Evolutionary conservation across 2,888 invertebrate species (phyloP), one percentile per base, ranked within the genome.

Genomic region (Boloria selene): DNA sequence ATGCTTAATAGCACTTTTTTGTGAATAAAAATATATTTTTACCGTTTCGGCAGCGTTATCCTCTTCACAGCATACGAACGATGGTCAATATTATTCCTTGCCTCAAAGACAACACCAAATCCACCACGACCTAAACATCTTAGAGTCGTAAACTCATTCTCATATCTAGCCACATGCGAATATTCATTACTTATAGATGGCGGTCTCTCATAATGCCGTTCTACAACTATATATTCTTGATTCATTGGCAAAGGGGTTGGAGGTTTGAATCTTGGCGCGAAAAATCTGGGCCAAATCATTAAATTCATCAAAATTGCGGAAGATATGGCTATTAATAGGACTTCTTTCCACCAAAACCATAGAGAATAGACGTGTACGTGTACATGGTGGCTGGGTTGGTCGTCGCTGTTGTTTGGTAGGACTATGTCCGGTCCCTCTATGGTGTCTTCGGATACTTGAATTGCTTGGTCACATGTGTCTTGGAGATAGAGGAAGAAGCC

Each of bases 21-120:
- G n/a, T n/a, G n/a, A n/a, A n/a, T n/a, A n/a, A n/a, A n/a, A n/a
- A n/a, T n/a, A n/a, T n/a, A n/a, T 18, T 72, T 86, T 81, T 80
- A 95, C 95, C 93, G 93, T 72, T 94, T 95, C 1, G 98, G 97
- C 64, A 99, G 86, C 0, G 96, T 95, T 63, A 99, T 98, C 77
- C 99, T 93, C 88, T 99, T 99, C 0, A 99, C 96, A 6, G 99
- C 99, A 87, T 99, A 99, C 68, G 95, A 94, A 74, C 97, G 96
- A 77, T 98, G 97, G 81, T 99, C 99, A 65, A 98, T 95, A 83
- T 97, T 97, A 84, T 99, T 98, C 81, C 94, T 95, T 0, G 97
- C 98, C 83, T 98, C 97, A 83, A 99, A 99, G 0, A 99, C 99
- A 2, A 99, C 96, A 0, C 99, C 99, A 86, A 98, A 99, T 0